These are phyloP conservation scores for Gryon sp. DNA, from an alignment of 1,140 invertebrate species.

Conservation along the genomic window DNA sequence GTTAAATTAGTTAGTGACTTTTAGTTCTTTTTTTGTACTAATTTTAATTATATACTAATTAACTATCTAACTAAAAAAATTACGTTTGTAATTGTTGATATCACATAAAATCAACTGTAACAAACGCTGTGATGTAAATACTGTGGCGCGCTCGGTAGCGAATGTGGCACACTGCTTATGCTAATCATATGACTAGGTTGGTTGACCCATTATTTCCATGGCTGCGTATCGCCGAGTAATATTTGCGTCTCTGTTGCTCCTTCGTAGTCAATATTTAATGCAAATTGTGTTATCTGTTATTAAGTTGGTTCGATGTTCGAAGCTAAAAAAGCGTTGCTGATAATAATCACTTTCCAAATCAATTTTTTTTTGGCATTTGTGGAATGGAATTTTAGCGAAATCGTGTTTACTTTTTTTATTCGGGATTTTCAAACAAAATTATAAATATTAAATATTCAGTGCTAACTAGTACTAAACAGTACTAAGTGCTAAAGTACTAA, in stretches of 20 bases:
- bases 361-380: constrained; percentile 12
- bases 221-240: constrained; percentile 49
- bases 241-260: too few relatives aligned
- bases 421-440: neutral
- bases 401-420: neutral
- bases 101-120: too few relatives aligned
- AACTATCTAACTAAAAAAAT: too few relatives aligned
- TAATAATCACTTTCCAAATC: constrained; percentile 35
- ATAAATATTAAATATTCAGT: too few relatives aligned
- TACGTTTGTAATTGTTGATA: too few relatives aligned
- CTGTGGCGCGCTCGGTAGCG: constrained; percentile 16
- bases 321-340: constrained; percentile 19
- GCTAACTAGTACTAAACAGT: too few relatives aligned
- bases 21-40: too few relatives aligned
- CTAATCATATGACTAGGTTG: constrained; percentile 53
- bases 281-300: constrained; percentile 33
- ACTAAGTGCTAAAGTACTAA: too few relatives aligned
- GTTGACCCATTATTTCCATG: constrained; percentile 60
- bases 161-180: constrained; percentile 56
- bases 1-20: too few relatives aligned
- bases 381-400: neutral
- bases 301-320: constrained; percentile 25
- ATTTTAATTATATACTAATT: too few relatives aligned
- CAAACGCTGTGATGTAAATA: constrained; percentile 41
- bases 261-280: constrained; percentile 27